phyloP scores from a whole-genome alignment of 2,888 invertebrate species.

The Diadegma fenestrale region DNA sequence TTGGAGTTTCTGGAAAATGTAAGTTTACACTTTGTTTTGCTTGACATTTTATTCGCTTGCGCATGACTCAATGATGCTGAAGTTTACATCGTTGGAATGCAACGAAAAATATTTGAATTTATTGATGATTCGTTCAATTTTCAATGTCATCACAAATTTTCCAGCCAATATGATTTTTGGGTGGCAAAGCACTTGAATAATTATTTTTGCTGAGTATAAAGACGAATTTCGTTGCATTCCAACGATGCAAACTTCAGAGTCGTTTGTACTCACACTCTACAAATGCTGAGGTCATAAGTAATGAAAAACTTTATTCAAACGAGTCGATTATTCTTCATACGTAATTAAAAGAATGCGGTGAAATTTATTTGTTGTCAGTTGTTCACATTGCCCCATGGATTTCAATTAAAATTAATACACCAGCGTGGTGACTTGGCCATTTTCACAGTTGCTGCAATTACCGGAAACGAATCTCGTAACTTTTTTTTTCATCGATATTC shows the following conservation, averaged over 20 bases:
- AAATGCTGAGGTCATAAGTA: not conserved
- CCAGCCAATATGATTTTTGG: too few relatives aligned
- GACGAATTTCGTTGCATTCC: too few relatives aligned
- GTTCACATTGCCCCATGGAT: not conserved
- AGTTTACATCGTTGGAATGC: too few relatives aligned
- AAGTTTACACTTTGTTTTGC: not conserved
- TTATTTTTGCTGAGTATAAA: too few relatives aligned
- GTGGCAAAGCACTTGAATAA: too few relatives aligned
- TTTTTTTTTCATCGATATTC: slow-evolving; percentile 69
- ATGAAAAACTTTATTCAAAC: not conserved
- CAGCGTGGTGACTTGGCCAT: not conserved
- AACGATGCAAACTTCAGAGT: too few relatives aligned
- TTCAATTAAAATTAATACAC: not conserved
- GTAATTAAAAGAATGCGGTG: not conserved
- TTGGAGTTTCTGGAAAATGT: slow-evolving; percentile 19
- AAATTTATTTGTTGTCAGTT: not conserved
- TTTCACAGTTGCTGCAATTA: slow-evolving; percentile 62
- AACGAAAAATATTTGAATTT: too few relatives aligned
- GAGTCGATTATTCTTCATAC: not conserved
- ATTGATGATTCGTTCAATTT: too few relatives aligned
- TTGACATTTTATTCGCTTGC: not conserved
- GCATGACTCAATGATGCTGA: too few relatives aligned
- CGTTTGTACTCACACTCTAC: not conserved
- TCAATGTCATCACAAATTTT: too few relatives aligned
- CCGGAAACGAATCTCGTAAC: slow-evolving; percentile 65